Conservation (phyloP, 2,113 vertebrate species). For the Dermatemys mawii region DNA sequence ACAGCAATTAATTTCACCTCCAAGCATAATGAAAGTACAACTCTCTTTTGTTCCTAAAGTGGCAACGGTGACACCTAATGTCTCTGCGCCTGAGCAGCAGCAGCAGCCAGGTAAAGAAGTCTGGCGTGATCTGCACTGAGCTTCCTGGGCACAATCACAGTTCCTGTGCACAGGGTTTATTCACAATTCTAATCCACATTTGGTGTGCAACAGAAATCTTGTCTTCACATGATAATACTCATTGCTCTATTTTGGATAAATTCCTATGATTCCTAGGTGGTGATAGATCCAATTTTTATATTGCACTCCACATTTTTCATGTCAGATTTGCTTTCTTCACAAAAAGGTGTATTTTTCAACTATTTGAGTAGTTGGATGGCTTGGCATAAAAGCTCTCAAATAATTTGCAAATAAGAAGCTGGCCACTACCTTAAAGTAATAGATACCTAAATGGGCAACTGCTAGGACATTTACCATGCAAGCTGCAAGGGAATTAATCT, state of each 20-base stretch:
- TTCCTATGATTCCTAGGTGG: not conserved
- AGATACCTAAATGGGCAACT: not conserved
- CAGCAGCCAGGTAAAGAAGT: conserved; percentile 47
- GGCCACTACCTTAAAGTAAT: not conserved
- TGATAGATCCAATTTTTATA: not conserved
- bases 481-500: not conserved
- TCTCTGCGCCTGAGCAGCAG: conserved; percentile 35
- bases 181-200: not conserved
- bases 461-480: not conserved
- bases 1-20: not conserved
- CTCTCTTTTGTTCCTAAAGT: conserved; percentile 45
- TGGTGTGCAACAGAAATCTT: not conserved
- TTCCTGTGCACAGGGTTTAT: not conserved
- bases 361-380: not conserved
- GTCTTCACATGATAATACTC: not conserved
- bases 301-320: not conserved
- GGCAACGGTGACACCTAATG: conserved; percentile 13
- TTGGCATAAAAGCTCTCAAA: not conserved
- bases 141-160: not conserved
- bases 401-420: not conserved
- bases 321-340: not conserved
- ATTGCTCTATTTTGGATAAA: not conserved
- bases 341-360: not conserved
- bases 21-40: not conserved
- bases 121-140: not conserved